Percentiles rank a stretch among this genome's conserved stretches.
These are phyloP conservation scores for Acrocyrtus sp. DNA, from an alignment of 2,888 invertebrate species.

Conservation along the genomic window DNA sequence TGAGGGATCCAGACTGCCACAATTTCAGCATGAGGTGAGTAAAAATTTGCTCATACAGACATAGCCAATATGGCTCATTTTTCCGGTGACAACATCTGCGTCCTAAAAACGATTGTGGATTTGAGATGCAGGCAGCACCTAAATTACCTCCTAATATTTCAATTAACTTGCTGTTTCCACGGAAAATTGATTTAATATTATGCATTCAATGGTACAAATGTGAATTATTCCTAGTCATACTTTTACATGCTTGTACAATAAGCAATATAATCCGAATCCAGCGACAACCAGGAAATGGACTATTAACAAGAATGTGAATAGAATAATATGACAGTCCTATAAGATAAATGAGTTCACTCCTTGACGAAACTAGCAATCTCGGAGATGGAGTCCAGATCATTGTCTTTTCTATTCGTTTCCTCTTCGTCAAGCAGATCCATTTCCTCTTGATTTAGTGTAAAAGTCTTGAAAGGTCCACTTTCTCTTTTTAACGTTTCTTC, in stretches of 20 bases:
- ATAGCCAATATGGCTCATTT: background rate
- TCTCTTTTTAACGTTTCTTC: background rate
- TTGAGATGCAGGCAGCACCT: too few species aligned
- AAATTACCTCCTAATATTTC: background rate
- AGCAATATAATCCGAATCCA: too few species aligned
- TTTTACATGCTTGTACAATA: too few species aligned
- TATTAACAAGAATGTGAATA: too few species aligned
- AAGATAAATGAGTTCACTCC: background rate
- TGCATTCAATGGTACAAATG: background rate
- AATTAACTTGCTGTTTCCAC: background rate
- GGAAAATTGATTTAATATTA: background rate
- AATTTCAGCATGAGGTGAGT: constrained; percentile 37
- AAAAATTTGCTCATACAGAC: background rate
- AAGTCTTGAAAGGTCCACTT: background rate
- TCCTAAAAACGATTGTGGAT: too few species aligned
- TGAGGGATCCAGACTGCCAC: constrained; percentile 7
- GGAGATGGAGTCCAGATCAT: background rate
- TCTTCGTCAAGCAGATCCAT: background rate
- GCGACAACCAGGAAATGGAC: too few species aligned
- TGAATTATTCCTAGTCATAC: too few species aligned
- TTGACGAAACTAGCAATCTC: background rate
- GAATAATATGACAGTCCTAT: background rate
- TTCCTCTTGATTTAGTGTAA: background rate
- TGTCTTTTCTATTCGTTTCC: background rate
- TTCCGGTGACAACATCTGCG: too few species aligned